Evolutionary conservation across 2,888 invertebrate genomes (phyloP).

Genomic region (Mesorhabditis belari): DNA sequence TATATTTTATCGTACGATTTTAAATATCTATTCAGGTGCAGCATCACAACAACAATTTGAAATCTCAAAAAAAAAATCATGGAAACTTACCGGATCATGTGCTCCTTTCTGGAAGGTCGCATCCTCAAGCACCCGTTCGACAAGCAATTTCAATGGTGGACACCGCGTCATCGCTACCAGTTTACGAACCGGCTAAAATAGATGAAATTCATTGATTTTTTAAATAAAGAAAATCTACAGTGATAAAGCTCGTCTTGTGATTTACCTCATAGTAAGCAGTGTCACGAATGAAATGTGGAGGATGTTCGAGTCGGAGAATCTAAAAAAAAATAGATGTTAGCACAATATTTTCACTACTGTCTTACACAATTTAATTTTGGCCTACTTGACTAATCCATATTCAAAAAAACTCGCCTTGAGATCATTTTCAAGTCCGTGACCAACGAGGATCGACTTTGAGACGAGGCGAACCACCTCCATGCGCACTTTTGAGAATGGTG

Average conservation of each 20-base stretch:
- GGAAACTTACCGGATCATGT: not conserved
- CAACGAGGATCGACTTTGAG: not conserved
- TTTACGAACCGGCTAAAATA: not conserved
- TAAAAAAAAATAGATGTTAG: not conserved
- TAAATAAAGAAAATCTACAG: not conserved
- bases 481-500: not conserved
- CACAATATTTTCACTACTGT: too few relatives aligned
- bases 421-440: not conserved
- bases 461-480: not conserved
- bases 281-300: not conserved
- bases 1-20: too few relatives aligned
- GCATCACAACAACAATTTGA: too few relatives aligned
- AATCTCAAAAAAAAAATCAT: not conserved
- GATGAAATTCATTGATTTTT: too few relatives aligned
- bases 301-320: not conserved
- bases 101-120: not conserved
- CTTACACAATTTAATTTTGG: too few relatives aligned
- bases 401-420: not conserved
- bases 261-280: not conserved
- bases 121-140: not conserved
- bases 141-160: not conserved
- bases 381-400: too few relatives aligned
- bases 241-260: not conserved
- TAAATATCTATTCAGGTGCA: too few relatives aligned
- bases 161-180: not conserved